Conservation (phyloP, 2,888 invertebrate species). For the Malachius bipustulatus region DNA sequence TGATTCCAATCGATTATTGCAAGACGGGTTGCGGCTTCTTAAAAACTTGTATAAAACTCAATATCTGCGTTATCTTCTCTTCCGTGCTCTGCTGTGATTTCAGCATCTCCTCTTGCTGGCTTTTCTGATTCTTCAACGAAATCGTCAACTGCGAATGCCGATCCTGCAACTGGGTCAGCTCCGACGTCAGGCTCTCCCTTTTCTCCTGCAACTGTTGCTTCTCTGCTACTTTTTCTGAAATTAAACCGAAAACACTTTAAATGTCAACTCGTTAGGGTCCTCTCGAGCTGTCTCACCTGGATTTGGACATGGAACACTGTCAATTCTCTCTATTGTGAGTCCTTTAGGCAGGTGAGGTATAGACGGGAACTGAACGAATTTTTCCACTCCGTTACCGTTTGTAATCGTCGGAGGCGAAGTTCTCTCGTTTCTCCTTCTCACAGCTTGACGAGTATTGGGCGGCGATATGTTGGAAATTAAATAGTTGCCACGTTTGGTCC, state of each 20-base stretch:
- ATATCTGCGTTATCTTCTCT: constrained; percentile 32
- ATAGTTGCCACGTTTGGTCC: constrained; percentile 36
- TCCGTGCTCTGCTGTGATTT: constrained; percentile 30
- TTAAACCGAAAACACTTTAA: too few species aligned
- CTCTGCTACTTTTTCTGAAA: constrained; percentile 35
- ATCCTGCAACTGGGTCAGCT: constrained; percentile 35
- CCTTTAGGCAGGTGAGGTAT: constrained; percentile 43
- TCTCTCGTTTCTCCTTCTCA: constrained; percentile 29
- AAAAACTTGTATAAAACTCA: constrained; percentile 30
- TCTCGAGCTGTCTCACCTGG: too few species aligned
- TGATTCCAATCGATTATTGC: not conserved
- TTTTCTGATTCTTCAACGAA: constrained; percentile 32
- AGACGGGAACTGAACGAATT: constrained; percentile 25
- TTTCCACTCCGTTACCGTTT: constrained; percentile 6
- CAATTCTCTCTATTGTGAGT: constrained; percentile 42
- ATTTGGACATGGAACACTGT: constrained; percentile 35
- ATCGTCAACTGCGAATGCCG: constrained; percentile 36
- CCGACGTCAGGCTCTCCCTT: constrained; percentile 31
- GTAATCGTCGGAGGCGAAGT: constrained; percentile 21
- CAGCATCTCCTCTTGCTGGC: constrained; percentile 30
- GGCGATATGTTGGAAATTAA: constrained; percentile 39
- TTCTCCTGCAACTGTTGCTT: constrained; percentile 33
- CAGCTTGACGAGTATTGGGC: constrained; percentile 40
- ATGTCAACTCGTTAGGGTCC: too few species aligned
- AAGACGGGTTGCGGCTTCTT: constrained; percentile 19